A percentile compares a stretch with the other conserved stretches of the same genome.
These are phyloP conservation scores for Camponotus fellah DNA, from an alignment of 2,888 invertebrate species.

Conservation along the genomic window DNA sequence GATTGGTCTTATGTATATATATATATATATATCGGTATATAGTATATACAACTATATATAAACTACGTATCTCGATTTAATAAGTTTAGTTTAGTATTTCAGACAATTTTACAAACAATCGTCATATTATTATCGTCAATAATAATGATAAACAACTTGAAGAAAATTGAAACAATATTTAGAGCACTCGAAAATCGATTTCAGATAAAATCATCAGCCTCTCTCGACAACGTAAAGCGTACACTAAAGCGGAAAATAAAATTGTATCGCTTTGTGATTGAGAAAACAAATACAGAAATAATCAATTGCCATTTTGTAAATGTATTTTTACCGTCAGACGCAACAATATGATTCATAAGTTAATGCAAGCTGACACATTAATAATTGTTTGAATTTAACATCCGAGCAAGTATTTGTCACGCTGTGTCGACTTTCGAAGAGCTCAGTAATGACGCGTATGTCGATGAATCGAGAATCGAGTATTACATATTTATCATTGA, in stretches of 20 bases:
- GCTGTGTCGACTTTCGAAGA: constrained; percentile 48
- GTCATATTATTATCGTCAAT: not conserved
- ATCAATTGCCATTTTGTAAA: not conserved
- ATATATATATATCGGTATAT: not conserved
- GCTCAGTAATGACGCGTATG: constrained; percentile 40
- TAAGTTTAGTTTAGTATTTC: not conserved
- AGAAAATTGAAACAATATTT: not conserved
- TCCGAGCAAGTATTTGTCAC: constrained; percentile 64
- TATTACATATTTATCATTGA: constrained; percentile 61
- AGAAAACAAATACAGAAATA: not conserved
- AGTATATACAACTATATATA: not conserved
- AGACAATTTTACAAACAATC: not conserved
- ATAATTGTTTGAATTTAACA: constrained; percentile 59
- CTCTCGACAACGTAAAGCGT: not conserved
- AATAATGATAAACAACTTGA: not conserved
- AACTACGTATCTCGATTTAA: constrained; percentile 21
- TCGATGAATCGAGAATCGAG: constrained; percentile 51
- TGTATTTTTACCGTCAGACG: not conserved
- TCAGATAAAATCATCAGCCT: not conserved
- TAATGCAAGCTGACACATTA: constrained; percentile 52
- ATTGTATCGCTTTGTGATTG: not conserved
- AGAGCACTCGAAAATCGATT: not conserved
- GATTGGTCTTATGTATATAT: constrained; percentile 13
- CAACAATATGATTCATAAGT: constrained; percentile 3
- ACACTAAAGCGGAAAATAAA: not conserved